These are phyloP conservation scores for Cossypha caffra DNA, from an alignment of 2,797 vertebrate genomes.

Conservation along the genomic window DNA sequence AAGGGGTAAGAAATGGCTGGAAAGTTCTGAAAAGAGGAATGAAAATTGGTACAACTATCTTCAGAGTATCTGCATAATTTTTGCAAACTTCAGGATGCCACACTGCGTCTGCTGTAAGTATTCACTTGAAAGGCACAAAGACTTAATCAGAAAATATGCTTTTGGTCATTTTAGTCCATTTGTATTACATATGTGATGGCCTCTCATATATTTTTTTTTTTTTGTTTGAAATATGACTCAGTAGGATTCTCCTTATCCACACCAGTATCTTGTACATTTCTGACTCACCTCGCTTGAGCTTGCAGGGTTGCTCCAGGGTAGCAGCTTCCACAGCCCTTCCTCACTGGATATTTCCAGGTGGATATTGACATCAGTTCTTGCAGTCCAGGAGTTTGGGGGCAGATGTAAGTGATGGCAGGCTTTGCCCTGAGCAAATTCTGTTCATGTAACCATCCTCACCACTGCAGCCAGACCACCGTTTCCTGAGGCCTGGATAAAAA, in stretches of 20 bases:
- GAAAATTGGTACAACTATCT: neutral
- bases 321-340: neutral
- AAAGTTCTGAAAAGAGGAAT: neutral
- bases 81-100: neutral
- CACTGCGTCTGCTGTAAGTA: neutral
- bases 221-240: neutral
- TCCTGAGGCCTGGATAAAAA: slow-evolving; percentile 80
- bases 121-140: neutral
- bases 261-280: neutral
- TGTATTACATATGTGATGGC: neutral
- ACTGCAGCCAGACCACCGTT: slow-evolving; percentile 77
- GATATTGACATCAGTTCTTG: neutral
- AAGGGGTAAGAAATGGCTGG: neutral
- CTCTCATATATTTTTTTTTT: neutral
- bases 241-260: neutral
- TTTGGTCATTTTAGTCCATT: neutral
- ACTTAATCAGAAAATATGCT: neutral
- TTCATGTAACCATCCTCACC: neutral
- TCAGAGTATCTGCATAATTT: neutral
- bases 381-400: neutral
- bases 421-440: neutral
- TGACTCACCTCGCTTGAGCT: neutral
- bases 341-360: neutral
- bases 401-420: neutral
- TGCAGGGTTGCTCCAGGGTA: neutral